Evolutionary conservation across 2,113 vertebrate genomes (phyloP), one percentile per base, ranked within the genome.

Genomic region (Myiozetetes cayanensis): DNA sequence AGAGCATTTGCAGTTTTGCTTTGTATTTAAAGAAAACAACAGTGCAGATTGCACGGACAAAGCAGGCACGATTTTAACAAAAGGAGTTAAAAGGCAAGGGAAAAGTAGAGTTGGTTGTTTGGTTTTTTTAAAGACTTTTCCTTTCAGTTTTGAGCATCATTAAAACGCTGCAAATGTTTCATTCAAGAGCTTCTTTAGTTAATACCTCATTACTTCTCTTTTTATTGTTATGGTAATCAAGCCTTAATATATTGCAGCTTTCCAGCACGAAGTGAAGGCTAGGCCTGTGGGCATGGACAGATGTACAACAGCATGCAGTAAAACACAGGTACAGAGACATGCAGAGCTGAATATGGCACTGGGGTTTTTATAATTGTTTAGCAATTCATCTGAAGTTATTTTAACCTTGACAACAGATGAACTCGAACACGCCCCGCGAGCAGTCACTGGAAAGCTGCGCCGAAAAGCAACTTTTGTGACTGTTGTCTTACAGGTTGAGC

Each of bases 271-370:
- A 87, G 92, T 77, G 76, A 97, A 90, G 81, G 95, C 95, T 96
- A 95, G 96, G 95, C 97, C 97, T 97, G 96, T 83, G 66, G 98
- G 97, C 97, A 95, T 74, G 71, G 72, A 96, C 98, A 98, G 98
- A 98, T 98, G 98, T 96, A 96, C 85, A 77, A 39, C 98, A 98
- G 98, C 97, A 92, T 98, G 98, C 52, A 43, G 90, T 88, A 90
- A 96, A 96, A 94, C 92, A 93, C 92, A 97, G 96, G 96, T 88
- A 96, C 18, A 59, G 91, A 89, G 84, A 68, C 85, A 92, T 15
- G 37, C 91, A 62, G 88, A 94, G 94, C 94, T 74, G 35, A 76
- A 41, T 95, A 95, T 94, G 93, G 95, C 96, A 94, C 91, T 46
- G 59, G 62, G 43, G 31, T 93, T 83, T 89, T 84, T 55, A 20